phyloP scores from a whole-genome alignment of 2,113 vertebrate genomes.

The Anseranas semipalmata region DNA sequence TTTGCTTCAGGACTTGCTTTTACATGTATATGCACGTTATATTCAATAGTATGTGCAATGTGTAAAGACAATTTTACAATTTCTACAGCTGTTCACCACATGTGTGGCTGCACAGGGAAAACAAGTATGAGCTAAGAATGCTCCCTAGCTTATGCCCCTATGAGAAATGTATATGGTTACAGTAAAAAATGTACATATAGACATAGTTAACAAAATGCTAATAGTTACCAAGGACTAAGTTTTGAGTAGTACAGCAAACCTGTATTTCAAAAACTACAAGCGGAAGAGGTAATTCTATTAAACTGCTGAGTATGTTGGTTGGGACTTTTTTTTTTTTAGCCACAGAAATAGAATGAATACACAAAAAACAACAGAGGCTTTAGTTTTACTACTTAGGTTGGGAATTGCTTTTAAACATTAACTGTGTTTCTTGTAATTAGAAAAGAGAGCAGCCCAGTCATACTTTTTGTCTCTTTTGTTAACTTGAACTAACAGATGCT shows the following conservation, averaged over 20 bases:
- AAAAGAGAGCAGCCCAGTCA: neutral
- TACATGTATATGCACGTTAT: neutral
- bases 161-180: conserved; percentile 52
- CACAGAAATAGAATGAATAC: neutral
- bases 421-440: neutral
- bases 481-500: neutral
- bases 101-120: conserved; percentile 63
- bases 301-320: neutral
- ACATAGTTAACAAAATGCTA: conserved; percentile 10
- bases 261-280: neutral
- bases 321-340: neutral
- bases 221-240: neutral
- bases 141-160: conserved; percentile 19
- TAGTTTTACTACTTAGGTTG: neutral
- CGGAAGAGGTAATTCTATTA: neutral
- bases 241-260: conserved; percentile 7
- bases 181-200: conserved; percentile 17
- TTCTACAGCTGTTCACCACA: conserved; percentile 75
- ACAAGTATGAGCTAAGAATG: conserved; percentile 56
- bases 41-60: conserved; percentile 10
- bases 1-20: conserved; percentile 15
- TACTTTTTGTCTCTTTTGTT: neutral
- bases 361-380: neutral
- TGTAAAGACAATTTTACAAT: conserved; percentile 43
- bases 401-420: neutral